Evolutionary conservation across 23 tunicate genomes (phyloP), one percentile per base, ranked within the genome.

Genomic region (Corella eumyota): DNA sequence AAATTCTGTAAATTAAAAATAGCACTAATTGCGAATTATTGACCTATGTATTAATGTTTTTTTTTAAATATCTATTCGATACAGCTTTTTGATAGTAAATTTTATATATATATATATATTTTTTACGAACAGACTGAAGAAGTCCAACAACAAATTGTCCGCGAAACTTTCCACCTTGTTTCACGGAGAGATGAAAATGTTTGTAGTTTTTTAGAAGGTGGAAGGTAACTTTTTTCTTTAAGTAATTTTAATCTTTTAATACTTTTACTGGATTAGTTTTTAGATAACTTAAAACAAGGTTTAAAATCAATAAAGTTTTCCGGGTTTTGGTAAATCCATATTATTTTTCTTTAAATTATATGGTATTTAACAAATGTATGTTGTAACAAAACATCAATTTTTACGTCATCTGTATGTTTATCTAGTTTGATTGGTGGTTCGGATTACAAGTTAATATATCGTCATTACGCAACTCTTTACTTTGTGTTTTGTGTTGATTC

Each of bases 401-500:
- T n/a, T n/a, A n/a, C n/a, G n/a, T n/a, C n/a, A n/a, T n/a, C n/a
- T n/a, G n/a, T n/a, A n/a, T n/a, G n/a, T n/a, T n/a, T n/a, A n/a
- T 66, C 4, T 54, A 80, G 90, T 1, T 69, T 81, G 40, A 83
- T 92, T 51, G 98, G 98, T 22, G 98, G 98, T 0, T 83, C 98
- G 23, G 98, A 92, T 61, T 92, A 92, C 68, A 79, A 90, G 33
- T 54, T 92, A 34, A 77, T 92, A 32, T 92, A 92, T 54, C 88
- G 98, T 9, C 98, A 92, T 71, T 92, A 92, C 48, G 98, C 98
- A 25, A 92, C 98, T 0, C 66, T 92, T 4, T 92, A 92, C 53
- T 92, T 92, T 56, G 92, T 92, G 15, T 92, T 92, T 60, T 92
- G 98, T 56, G 98, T 92, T 28, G 98, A 92, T 61, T 92, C 98